phyloP scores from a whole-genome alignment of 2,113 vertebrate species.

The Strix aluco region DNA sequence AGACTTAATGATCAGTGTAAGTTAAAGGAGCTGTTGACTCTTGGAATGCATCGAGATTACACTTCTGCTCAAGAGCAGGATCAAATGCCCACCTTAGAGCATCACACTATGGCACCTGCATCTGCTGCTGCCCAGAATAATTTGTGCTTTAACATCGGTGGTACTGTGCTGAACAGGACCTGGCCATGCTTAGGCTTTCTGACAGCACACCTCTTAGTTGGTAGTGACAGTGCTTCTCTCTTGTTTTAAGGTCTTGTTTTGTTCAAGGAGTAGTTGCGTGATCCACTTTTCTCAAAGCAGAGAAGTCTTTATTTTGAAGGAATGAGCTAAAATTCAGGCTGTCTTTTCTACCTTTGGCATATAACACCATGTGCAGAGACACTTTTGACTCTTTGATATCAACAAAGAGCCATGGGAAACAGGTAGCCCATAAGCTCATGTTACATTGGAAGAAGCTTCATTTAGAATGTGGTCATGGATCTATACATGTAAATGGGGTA shows the following conservation, averaged over 20 bases:
- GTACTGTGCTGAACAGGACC: not conserved
- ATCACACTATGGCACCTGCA: rapidly evolving
- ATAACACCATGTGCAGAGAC: not conserved
- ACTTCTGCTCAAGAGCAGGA: not conserved
- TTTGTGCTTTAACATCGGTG: not conserved
- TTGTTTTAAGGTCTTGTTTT: not conserved
- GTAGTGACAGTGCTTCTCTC: not conserved
- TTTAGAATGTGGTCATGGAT: not conserved
- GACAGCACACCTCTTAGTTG: not conserved
- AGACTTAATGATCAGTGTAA: not conserved
- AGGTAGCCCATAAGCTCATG: not conserved
- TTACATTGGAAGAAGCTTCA: not conserved
- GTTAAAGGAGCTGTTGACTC: not conserved
- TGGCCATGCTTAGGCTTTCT: not conserved
- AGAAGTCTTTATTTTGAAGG: not conserved
- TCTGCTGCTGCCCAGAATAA: not conserved
- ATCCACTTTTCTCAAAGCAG: not conserved
- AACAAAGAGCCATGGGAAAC: not conserved
- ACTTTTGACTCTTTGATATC: not conserved
- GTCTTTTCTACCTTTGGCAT: not conserved
- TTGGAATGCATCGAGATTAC: not conserved
- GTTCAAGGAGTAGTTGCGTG: not conserved
- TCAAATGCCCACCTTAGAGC: not conserved
- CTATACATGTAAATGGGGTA: not conserved
- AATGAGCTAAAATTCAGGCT: not conserved